Base-by-base conservation (phyloP, 2,113 vertebrate species). In the Leucopsar rothschildi region DNA sequence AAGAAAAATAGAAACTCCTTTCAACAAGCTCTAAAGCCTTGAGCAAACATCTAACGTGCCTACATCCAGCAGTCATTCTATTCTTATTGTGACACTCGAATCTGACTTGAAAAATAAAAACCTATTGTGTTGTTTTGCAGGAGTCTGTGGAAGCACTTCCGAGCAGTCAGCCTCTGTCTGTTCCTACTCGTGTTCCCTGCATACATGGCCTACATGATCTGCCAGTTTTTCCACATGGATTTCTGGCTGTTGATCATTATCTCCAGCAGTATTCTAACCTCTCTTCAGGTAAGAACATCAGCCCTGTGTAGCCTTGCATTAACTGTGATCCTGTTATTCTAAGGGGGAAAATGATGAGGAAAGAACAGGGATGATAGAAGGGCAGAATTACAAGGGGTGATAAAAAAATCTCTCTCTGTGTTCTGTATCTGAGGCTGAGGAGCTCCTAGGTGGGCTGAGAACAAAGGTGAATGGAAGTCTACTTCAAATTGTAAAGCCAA, bases 161-260 rank as follows among this genome's bases (percentile, higher is more conserved):
- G 99, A 94, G 99, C 99, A 0, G 99, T 99, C 95, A 99, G 99
- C 96, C 98, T 99, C 61, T 99, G 99, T 90, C 97, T 98, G 39
- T 99, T 99, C 97, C 93, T 99, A 59, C 98, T 99, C 7, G 98
- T 99, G 71, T 99, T 99, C 94, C 99, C 99, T 0, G 99, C 99
- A 1, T 99, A 99, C 88, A 99, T 99, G 99, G 99, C 99, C 79
- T 99, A 99, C 89, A 99, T 99, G 99, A 99, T 99, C 86, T 99
- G 99, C 97, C 99, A 99, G 82, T 99, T 99, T 98, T 99, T 99
- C 98, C 99, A 99, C 98, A 99, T 99, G 99, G 99, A 99, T 95
- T 99, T 99, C 97, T 99, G 99, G 99, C 98, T 99, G 60, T 98
- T 99, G 87, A 99, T 99, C 96, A 99, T 99, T 96, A 99, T 99